Conservation (phyloP, 1,140 invertebrate species). For the Galendromus occidentalis region DNA sequence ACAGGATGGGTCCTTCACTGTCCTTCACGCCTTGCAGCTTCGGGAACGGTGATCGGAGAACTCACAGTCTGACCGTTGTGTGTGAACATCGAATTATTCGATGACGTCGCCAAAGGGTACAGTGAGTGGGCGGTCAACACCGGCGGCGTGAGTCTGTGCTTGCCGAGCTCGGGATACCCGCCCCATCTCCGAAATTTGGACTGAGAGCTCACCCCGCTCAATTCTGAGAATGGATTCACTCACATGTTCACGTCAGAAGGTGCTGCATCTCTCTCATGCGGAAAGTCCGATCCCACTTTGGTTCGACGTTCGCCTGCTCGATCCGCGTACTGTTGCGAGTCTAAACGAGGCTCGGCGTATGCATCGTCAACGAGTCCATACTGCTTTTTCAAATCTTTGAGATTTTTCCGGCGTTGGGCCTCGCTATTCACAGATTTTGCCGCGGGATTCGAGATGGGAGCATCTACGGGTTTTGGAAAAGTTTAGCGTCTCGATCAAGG, state of each 20-base stretch:
- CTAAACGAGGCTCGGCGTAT: not conserved
- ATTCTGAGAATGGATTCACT: not conserved
- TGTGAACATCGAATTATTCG: no score
- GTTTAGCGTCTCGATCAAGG: not conserved
- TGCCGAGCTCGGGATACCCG: no score
- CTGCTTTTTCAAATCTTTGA: slow-evolving; percentile 4
- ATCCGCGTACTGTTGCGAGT: not conserved
- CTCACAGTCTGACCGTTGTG: no score
- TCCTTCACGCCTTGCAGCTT: no score
- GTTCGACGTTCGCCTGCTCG: not conserved
- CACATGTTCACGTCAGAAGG: not conserved
- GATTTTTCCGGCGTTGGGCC: not conserved
- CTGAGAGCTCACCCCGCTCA: no score
- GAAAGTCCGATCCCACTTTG: not conserved
- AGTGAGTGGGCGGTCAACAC: no score
- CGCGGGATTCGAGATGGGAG: not conserved
- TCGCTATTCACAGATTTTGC: not conserved
- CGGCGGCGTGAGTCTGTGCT: no score
- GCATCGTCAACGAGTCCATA: not conserved
- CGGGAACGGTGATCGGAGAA: no score
- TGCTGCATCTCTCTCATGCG: not conserved
- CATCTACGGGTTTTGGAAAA: no score
- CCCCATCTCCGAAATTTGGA: no score
- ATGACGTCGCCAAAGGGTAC: no score
- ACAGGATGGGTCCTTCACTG: no score